These are phyloP conservation scores for Thermophis baileyi DNA, from an alignment of 2,113 vertebrate genomes.

Conservation along the genomic window DNA sequence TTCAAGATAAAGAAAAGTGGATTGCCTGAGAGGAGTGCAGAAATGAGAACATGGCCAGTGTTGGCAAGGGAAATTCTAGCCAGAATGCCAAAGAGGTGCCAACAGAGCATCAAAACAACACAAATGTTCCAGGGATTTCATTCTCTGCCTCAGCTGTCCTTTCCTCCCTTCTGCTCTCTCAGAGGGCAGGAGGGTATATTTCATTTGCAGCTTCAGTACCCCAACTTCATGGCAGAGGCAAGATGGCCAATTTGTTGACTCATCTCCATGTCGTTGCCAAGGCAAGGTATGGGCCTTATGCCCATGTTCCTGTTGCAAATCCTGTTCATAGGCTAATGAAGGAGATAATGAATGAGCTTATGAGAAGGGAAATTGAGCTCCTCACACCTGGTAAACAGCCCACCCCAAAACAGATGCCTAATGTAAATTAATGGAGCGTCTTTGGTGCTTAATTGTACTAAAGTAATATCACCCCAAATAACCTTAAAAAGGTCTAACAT, in stretches of 20 bases:
- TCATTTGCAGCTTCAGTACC: constrained; percentile 19
- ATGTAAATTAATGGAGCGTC: constrained; percentile 18
- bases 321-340: constrained; percentile 11
- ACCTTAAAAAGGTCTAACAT: constrained; percentile 8
- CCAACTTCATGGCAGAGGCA: background rate
- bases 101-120: background rate
- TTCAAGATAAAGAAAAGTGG: background rate
- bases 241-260: background rate
- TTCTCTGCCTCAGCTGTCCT: background rate
- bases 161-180: background rate
- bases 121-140: background rate
- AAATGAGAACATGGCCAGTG: background rate
- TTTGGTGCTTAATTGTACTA: constrained; percentile 30
- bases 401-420: constrained; percentile 7
- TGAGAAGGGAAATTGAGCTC: background rate
- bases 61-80: background rate
- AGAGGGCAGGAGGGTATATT: background rate
- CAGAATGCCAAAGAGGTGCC: background rate
- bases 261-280: background rate
- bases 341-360: constrained; percentile 5
- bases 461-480: background rate
- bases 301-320: background rate
- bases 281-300: background rate
- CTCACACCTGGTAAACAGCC: background rate
- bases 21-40: background rate